Evolutionary conservation across 1,140 invertebrate genomes (phyloP), one percentile per base, ranked within the genome.

Genomic region (Drosophila pruinosa): DNA sequence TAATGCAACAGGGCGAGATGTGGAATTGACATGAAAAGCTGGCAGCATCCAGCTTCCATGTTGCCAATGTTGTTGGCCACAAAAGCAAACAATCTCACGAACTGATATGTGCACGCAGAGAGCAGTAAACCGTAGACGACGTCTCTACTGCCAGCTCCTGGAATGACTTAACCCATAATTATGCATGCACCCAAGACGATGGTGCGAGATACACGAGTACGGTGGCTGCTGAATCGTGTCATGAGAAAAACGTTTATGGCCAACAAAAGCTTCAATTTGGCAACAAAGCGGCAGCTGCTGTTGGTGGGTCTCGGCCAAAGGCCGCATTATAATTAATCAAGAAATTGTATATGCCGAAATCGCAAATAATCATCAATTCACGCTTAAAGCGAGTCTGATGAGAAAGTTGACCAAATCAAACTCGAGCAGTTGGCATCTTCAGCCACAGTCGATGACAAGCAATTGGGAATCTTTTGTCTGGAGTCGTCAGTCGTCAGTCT

Each of bases 291-390:
- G 72, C 77, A 59, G 58, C 52, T 14, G 8, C 47, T 15, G 22
- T 10, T 41, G 28, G 26, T 39, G 43, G 52, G 39, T 59, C 50
- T 56, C 15, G 19, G 17, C 2, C 19, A 12, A 6, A 19, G 1
- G 8, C 50, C 34, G 63, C 81, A 81, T 75, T 86, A 86, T 86
- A 86, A 86, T 86, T 86, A 81, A 86, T 86, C 82, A 86, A 73
- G 67, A 85, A 72, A 75, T 79, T 61, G 75, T 83, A 79, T 76
- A 63, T 64, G 67, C 58, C 75, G 61, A 86, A 86, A 86, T 85
- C 80, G 86, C 59, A 83, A 86, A 86, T 86, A 77, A 85, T 86
- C 80, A 80, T 76, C 72, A 80, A 85, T 79, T 70, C 54, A 34
- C n/a, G 79, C 72, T 73, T 57, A 38, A 68, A 70, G 75, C 56